phyloP scores from a whole-genome alignment of 2,797 vertebrate species.

The Anguilla pacifica region DNA sequence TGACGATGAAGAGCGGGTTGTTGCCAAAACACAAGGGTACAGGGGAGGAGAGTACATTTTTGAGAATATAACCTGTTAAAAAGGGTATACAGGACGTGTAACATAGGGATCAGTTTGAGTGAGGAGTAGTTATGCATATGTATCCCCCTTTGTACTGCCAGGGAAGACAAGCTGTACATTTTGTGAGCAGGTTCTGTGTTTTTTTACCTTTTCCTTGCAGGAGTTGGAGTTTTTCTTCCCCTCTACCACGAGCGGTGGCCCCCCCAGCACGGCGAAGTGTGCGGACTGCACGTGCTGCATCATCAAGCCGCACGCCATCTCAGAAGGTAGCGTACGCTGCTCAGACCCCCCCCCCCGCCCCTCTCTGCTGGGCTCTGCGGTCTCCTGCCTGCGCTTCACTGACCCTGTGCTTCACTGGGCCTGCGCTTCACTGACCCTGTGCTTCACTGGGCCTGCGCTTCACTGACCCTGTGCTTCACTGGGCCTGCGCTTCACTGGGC shows the following conservation, averaged over 20 bases:
- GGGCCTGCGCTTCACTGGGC: too few species aligned
- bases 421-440: too few species aligned
- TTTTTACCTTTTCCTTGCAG: conserved; percentile 66
- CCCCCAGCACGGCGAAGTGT: conserved; percentile 72
- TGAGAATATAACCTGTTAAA: too few species aligned
- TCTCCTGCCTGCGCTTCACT: background rate
- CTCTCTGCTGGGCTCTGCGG: background rate
- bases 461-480: too few species aligned
- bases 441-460: too few species aligned
- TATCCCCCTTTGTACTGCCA: background rate
- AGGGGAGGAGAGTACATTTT: background rate
- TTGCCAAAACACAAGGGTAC: background rate
- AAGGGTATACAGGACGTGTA: too few species aligned
- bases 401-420: background rate
- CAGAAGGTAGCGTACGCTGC: conserved; percentile 77
- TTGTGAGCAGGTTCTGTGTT: background rate
- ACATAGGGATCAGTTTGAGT: too few species aligned
- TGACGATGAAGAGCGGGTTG: background rate
- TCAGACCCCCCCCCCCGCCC: background rate
- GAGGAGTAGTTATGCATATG: too few species aligned
- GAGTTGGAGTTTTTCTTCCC: conserved; percentile 95
- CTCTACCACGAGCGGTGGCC: conserved; percentile 79
- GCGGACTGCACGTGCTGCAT: conserved; percentile 75
- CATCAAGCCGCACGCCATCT: conserved; percentile 85
- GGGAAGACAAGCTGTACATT: background rate